A percentile compares a stretch with the other conserved stretches of the same genome.
Conservation (phyloP, 2,888 invertebrate genomes). For the Tyria jacobaeae region DNA sequence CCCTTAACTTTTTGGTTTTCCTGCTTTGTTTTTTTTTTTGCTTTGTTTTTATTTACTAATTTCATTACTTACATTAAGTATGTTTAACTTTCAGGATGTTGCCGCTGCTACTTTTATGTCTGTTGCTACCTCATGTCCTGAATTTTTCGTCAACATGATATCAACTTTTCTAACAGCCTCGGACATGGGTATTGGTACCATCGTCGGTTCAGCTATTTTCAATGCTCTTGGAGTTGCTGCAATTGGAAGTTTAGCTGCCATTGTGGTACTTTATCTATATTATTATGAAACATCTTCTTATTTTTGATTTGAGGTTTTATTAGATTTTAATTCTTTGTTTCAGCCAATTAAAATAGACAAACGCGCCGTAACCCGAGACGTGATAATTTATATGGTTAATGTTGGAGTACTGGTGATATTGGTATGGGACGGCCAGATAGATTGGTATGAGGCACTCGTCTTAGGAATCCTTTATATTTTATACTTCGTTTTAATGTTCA, state of each 20-base stretch:
- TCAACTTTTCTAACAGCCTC: conserved; percentile 94
- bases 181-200: conserved; percentile 95
- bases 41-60: too few species aligned
- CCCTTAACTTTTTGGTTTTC: too few species aligned
- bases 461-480: conserved; percentile 91
- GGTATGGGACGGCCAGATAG: conserved; percentile 92
- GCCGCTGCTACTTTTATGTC: conserved; percentile 99
- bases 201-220: conserved; percentile 95
- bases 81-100: conserved; percentile 89
- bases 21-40: too few species aligned
- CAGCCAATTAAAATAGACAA: conserved; percentile 92
- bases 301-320: background rate
- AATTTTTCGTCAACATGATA: conserved; percentile 96
- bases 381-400: conserved; percentile 91
- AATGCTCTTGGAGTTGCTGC: conserved; percentile 95
- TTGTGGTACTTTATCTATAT: conserved; percentile 81
- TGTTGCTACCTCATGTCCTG: conserved; percentile 97
- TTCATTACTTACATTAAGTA: too few species aligned
- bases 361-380: conserved; percentile 94
- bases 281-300: background rate
- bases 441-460: conserved; percentile 92
- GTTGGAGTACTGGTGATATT: conserved; percentile 90
- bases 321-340: conserved; percentile 53
- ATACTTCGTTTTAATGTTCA: conserved; percentile 92
- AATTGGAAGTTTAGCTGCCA: conserved; percentile 91